Evolutionary conservation across 2,797 vertebrate genomes (phyloP).

Genomic region (Esox masquinongy): DNA sequence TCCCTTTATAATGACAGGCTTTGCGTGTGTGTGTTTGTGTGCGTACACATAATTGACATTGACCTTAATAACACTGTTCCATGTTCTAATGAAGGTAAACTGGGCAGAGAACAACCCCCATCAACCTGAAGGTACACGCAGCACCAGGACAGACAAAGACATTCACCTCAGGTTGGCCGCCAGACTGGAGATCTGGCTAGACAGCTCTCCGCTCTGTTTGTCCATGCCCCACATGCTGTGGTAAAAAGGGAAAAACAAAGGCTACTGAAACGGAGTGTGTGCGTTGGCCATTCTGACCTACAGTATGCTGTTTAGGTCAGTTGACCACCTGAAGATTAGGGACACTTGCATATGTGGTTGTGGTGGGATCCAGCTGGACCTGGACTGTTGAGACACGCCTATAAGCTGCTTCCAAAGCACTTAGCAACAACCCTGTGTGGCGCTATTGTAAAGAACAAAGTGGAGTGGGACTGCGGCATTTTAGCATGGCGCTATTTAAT

Average conservation of each 20-base stretch:
- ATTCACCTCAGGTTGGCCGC: slow-evolving; percentile 84
- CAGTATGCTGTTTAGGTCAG: not conserved
- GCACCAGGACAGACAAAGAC: slow-evolving; percentile 5
- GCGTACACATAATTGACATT: not conserved
- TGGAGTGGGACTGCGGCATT: not conserved
- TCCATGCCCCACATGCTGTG: slow-evolving; percentile 85
- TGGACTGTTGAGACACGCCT: not conserved
- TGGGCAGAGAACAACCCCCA: not conserved
- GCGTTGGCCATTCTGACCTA: not conserved
- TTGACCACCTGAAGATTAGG: not conserved
- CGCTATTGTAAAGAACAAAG: not conserved
- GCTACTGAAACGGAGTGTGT: not conserved
- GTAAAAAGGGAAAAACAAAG: slow-evolving; percentile 71
- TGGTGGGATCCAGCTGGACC: not conserved
- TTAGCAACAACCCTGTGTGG: not conserved
- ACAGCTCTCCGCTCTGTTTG: slow-evolving; percentile 83
- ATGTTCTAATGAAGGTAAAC: not conserved
- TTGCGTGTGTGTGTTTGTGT: not conserved
- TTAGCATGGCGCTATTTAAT: no score
- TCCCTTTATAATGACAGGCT: not conserved
- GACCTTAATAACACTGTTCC: not conserved
- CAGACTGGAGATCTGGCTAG: slow-evolving; percentile 82
- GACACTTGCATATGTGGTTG: not conserved
- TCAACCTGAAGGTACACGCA: not conserved
- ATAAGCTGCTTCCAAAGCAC: not conserved